These are phyloP conservation scores for Hystrix brachyura DNA, from an alignment of 2,113 vertebrate species.

Conservation along the genomic window DNA sequence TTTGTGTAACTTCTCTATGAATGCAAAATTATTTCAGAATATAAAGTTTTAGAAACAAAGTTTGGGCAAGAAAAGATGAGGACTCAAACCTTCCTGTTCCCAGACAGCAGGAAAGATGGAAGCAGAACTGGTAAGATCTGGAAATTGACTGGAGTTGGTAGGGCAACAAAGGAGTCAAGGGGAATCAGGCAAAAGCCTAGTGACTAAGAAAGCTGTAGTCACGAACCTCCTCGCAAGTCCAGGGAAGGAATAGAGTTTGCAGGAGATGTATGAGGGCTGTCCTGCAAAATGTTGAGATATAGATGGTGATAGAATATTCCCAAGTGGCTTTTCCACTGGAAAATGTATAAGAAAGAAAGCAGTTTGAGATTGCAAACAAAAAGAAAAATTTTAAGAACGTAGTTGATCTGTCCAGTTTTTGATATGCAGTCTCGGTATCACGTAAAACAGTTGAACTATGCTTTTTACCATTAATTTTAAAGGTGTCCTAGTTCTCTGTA, in stretches of 20 bases:
- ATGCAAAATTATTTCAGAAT: slow-evolving; percentile 2
- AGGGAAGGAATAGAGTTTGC: neutral
- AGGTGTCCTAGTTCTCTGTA: neutral
- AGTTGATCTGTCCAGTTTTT: neutral
- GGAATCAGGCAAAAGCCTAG: neutral
- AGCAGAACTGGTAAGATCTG: neutral
- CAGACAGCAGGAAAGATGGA: neutral
- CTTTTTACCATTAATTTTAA: slow-evolving; percentile 6
- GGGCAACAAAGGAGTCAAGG: neutral
- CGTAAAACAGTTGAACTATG: neutral
- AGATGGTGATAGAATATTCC: neutral
- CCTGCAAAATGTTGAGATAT: neutral
- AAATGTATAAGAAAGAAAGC: neutral
- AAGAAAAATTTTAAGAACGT: neutral
- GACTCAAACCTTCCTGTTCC: neutral
- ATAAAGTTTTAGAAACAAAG: neutral
- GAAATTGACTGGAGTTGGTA: too few relatives aligned
- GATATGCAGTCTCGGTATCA: neutral
- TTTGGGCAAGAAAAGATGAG: neutral
- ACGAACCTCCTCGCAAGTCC: neutral
- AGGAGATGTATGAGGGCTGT: neutral
- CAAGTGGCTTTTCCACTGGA: neutral
- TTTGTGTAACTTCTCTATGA: neutral
- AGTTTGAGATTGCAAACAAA: slow-evolving; percentile 4
- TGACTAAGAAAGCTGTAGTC: neutral